These are phyloP conservation scores for Scylla paramamosain DNA, from an alignment of 1,140 invertebrate species.

Conservation along the genomic window DNA sequence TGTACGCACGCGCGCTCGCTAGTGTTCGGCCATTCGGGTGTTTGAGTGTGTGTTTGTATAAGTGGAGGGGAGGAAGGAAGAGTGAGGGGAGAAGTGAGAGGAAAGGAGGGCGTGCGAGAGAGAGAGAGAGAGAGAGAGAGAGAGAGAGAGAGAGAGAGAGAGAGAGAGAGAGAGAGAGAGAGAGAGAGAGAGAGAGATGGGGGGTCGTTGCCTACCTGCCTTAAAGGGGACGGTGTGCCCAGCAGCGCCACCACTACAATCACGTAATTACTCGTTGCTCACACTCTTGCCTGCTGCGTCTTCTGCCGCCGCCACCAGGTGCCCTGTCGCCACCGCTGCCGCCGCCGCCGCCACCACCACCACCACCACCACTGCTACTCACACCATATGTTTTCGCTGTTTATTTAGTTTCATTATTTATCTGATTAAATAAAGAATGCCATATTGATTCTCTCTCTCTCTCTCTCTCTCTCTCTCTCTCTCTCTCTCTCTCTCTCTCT, in stretches of 20 bases:
- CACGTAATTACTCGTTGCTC: background rate
- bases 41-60: too few species aligned
- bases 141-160: background rate
- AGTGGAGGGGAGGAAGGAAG: background rate
- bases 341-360: too few species aligned
- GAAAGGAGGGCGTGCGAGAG: background rate
- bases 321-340: background rate
- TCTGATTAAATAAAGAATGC: too few species aligned
- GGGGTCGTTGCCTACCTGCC: background rate
- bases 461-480: too few species aligned
- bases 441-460: too few species aligned
- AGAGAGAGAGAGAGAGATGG: background rate
- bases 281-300: background rate
- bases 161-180: too few species aligned
- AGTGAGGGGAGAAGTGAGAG: background rate
- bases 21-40: too few species aligned
- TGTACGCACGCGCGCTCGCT: too few species aligned
- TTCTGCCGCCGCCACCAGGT: background rate
- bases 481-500: too few species aligned
- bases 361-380: too few species aligned
- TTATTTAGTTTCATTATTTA: too few species aligned
- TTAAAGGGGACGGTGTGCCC: conserved; percentile 17
- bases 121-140: background rate
- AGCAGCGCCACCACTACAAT: background rate
- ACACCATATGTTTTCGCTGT: too few species aligned